Evolutionary conservation across 2,888 invertebrate genomes (phyloP), one percentile per base, ranked within the genome.

Genomic region (Lucinisca nassula): DNA sequence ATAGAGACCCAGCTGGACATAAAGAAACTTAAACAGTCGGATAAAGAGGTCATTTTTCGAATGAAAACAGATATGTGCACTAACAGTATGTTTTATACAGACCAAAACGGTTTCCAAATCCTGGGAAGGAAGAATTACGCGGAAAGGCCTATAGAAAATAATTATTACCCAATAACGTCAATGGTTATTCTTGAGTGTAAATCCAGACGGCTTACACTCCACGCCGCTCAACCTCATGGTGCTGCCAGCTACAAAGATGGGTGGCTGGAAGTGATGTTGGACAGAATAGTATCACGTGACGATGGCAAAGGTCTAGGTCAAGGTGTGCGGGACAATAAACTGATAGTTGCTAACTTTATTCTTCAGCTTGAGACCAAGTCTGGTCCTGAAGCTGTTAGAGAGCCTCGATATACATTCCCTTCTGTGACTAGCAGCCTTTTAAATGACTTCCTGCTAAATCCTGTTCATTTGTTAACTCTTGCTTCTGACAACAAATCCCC

Each of bases 131-230:
- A 92, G 37, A 93, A 92, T 17, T 93, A 94, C 58, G 81, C 89
- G 0, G 91, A 92, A 17, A 79, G 94, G 12, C 93, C 93, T 0
- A 85, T 93, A 8, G 94, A 95, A 77, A 95, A 95, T 10, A 96
- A 96, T 80, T 96, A 95, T 87, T 96, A 95, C 79, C 96, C 96
- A 10, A 89, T 95, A 81, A 95, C 96, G 0, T 91, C 95, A 0
- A 92, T 93, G 88, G 93, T 92, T 30, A 90, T 95, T 37, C 75
- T 96, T 0, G 95, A 96, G 73, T 95, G 95, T 84, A 58, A 79
- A 0, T 12, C 40, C 0, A 89, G 79, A 10, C 87, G 96, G 49
- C 73, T 96, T 55, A 94, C 95, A 0, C 74, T 96, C 17, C 92
- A 95, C 38, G 76, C 94, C 10, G 95, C 90, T 12, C 96, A 96